Percentiles rank a stretch among this genome's conserved stretches.
phyloP scores from a whole-genome alignment of 2,797 vertebrate genomes.

The Parauchenoglanis punctatus region DNA sequence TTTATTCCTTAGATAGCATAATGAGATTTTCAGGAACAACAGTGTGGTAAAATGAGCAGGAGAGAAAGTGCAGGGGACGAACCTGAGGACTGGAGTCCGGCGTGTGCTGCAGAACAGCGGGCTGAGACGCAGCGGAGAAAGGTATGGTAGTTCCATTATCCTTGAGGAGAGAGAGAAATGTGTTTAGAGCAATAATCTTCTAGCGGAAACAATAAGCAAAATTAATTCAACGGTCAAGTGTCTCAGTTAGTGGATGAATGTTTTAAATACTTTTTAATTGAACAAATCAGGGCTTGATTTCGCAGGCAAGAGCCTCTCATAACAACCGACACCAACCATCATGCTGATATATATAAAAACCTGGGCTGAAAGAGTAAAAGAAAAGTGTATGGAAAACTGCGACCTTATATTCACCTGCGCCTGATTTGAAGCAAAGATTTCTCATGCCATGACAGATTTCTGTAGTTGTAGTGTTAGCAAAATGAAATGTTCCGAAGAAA shows the following conservation, averaged over 20 bases:
- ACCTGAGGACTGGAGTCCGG: conserved; percentile 89
- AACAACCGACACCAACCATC: no score
- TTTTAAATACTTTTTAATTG: no score
- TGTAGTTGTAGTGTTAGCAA: not conserved
- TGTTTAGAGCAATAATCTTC: not conserved
- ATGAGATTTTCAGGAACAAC: not conserved
- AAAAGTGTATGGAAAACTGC: not conserved
- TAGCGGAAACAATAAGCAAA: not conserved
- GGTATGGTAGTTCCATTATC: conserved; percentile 73
- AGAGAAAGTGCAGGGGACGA: conserved; percentile 16
- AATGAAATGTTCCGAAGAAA: not conserved
- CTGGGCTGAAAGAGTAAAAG: not conserved
- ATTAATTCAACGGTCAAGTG: not conserved
- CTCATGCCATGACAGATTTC: conserved; percentile 4
- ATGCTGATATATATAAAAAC: not conserved
- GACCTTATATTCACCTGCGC: not conserved
- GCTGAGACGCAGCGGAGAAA: conserved; percentile 77
- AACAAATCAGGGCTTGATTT: not conserved
- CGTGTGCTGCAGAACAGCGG: conserved; percentile 89
- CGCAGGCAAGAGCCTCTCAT: not conserved
- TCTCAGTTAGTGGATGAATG: not conserved
- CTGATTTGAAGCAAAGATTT: not conserved
- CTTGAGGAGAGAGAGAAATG: conserved; percentile 10
- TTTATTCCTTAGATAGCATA: not conserved
- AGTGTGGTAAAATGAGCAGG: not conserved